phyloP scores from a whole-genome alignment of 2,113 vertebrate species.

The Mormoops blainvillei region DNA sequence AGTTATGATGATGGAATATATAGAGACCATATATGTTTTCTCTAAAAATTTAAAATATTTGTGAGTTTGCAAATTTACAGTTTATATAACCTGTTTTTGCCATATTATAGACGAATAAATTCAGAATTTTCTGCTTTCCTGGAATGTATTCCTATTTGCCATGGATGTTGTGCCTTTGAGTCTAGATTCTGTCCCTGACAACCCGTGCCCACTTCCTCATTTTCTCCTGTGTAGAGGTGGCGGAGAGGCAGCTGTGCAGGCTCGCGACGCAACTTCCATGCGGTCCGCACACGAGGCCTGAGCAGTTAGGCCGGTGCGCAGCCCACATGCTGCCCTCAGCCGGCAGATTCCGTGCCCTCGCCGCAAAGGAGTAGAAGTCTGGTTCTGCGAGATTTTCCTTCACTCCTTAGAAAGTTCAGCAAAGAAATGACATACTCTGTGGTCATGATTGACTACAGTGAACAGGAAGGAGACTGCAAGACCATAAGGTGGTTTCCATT shows the following conservation, averaged over 20 bases:
- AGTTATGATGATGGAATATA: neutral
- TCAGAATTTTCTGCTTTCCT: neutral
- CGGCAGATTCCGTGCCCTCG: neutral
- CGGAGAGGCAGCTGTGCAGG: neutral
- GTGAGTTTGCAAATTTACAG: neutral
- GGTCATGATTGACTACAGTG: constrained; percentile 33
- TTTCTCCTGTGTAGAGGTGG: neutral
- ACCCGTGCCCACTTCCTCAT: neutral
- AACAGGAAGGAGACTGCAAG: constrained; percentile 58
- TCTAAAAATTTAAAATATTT: neutral
- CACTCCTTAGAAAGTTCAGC: constrained; percentile 14
- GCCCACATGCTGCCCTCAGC: neutral
- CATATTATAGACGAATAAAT: neutral
- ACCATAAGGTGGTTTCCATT: constrained; percentile 52
- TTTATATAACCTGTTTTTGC: neutral
- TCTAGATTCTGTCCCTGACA: neutral
- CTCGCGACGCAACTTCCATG: neutral
- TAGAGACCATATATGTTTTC: neutral
- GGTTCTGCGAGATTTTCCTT: constrained; percentile 17
- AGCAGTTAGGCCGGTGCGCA: neutral
- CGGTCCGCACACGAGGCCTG: rapidly evolving
- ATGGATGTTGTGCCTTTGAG: neutral
- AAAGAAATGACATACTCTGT: neutral
- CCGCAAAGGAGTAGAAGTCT: neutral
- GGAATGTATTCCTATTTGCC: neutral